These are phyloP conservation scores for Zeus faber DNA, from an alignment of 2,113 vertebrate species.

Conservation along the genomic window DNA sequence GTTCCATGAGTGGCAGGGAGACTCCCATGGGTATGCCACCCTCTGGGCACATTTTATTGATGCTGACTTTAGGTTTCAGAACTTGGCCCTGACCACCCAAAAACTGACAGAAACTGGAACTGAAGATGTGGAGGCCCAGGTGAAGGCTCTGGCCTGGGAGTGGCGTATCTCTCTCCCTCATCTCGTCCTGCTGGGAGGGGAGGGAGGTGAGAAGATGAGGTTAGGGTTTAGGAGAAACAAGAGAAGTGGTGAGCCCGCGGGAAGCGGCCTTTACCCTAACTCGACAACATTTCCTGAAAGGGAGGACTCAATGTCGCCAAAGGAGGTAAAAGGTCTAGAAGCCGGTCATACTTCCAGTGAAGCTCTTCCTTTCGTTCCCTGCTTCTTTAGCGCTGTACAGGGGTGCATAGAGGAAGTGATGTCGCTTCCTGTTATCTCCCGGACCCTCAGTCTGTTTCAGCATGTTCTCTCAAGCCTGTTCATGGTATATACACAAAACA, in stretches of 20 bases:
- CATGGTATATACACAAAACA: conserved; percentile 11
- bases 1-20: conserved; percentile 61
- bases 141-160: conserved; percentile 58
- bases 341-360: conserved; percentile 3
- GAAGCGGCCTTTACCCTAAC: conserved; percentile 42
- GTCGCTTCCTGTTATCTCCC: conserved; percentile 45
- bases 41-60: conserved; percentile 71
- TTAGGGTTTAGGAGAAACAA: not conserved
- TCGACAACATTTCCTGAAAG: conserved; percentile 54
- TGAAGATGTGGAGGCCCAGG: conserved; percentile 50
- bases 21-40: conserved; percentile 56
- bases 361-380: conserved; percentile 53
- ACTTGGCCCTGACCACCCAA: conserved; percentile 59
- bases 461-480: conserved; percentile 37
- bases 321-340: conserved; percentile 21
- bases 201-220: conserved; percentile 27
- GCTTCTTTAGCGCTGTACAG: conserved; percentile 64
- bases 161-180: conserved; percentile 66
- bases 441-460: conserved; percentile 55
- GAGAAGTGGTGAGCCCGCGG: conserved; percentile 26
- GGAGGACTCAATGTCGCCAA: conserved; percentile 35
- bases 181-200: conserved; percentile 52
- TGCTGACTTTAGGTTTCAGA: conserved; percentile 53
- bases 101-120: conserved; percentile 28
- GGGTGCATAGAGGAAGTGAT: conserved; percentile 68